A percentile compares a stretch with the other conserved stretches of the same genome.
These are phyloP conservation scores for Coracopsis vasa DNA, from an alignment of 2,113 vertebrate species.

Conservation along the genomic window DNA sequence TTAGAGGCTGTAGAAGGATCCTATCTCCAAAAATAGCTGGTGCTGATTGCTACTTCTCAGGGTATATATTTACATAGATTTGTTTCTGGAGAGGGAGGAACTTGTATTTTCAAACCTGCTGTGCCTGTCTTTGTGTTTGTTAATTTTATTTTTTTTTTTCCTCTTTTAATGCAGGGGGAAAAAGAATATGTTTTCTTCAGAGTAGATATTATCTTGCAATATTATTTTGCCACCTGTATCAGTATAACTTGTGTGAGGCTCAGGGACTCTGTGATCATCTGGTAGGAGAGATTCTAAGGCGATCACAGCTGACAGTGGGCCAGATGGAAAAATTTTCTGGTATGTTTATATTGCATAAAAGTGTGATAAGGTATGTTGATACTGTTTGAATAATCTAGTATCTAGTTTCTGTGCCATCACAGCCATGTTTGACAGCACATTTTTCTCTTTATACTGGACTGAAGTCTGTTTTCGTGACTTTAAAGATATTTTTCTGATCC, in stretches of 20 bases:
- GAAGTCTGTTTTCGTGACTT: background rate
- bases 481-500: background rate
- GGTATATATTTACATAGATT: background rate
- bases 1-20: background rate
- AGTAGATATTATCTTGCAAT: slow-evolving; percentile 87
- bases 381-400: background rate
- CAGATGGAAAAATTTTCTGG: slow-evolving; percentile 56
- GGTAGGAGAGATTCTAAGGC: slow-evolving; percentile 76
- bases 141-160: background rate
- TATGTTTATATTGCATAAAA: slow-evolving; percentile 38
- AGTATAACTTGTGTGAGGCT: slow-evolving; percentile 86
- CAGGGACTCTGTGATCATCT: slow-evolving; percentile 90
- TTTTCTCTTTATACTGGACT: background rate
- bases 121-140: background rate
- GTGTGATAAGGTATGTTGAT: background rate
- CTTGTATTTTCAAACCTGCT: background rate
- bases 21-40: background rate
- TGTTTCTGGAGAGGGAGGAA: background rate
- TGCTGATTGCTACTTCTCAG: background rate
- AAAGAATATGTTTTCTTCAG: slow-evolving; percentile 79
- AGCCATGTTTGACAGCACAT: background rate
- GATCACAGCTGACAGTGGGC: slow-evolving; percentile 48
- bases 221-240: slow-evolving; percentile 86
- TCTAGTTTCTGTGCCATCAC: background rate
- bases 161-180: slow-evolving; percentile 71